Percentiles rank a stretch among this genome's conserved stretches.
These are phyloP conservation scores for Mesocentrotus franciscanus DNA, from an alignment of 53 echinoderm and acorn worm species.

Conservation along the genomic window DNA sequence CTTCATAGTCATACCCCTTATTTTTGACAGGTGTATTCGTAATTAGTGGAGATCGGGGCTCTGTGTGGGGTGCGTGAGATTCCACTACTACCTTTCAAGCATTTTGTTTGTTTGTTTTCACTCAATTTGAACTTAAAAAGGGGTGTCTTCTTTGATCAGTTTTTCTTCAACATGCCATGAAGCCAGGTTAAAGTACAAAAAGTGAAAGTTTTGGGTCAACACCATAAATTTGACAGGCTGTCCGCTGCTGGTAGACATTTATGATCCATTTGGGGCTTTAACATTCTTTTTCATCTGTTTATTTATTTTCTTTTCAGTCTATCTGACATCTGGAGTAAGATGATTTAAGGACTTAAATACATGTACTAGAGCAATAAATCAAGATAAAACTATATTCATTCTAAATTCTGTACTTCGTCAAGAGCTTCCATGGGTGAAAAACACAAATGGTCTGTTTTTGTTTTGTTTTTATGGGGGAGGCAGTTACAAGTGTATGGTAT, in stretches of 20 bases:
- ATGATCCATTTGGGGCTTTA: background rate
- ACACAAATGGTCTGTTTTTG: too few relatives aligned
- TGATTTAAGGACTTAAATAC: background rate
- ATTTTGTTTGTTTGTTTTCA: too few relatives aligned
- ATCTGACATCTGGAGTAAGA: background rate
- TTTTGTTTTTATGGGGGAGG: too few relatives aligned
- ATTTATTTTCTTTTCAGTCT: background rate
- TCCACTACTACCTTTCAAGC: background rate
- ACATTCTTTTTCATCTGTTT: background rate
- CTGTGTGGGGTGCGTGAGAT: too few relatives aligned
- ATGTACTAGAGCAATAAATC: background rate
- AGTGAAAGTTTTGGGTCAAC: background rate
- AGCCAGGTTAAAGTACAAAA: background rate
- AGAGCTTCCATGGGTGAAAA: too few relatives aligned
- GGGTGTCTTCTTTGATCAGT: too few relatives aligned
- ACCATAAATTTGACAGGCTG: background rate
- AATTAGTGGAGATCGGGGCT: too few relatives aligned
- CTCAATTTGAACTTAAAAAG: too few relatives aligned
- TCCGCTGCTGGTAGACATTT: background rate
- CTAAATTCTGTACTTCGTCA: too few relatives aligned
- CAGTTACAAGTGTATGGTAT: too few relatives aligned
- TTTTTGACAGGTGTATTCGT: too few relatives aligned
- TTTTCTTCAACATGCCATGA: background rate
- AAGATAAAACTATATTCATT: background rate
- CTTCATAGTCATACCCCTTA: too few relatives aligned